Evolutionary conservation across 2,113 vertebrate species (phyloP).

Genomic region (Menura novaehollandiae): DNA sequence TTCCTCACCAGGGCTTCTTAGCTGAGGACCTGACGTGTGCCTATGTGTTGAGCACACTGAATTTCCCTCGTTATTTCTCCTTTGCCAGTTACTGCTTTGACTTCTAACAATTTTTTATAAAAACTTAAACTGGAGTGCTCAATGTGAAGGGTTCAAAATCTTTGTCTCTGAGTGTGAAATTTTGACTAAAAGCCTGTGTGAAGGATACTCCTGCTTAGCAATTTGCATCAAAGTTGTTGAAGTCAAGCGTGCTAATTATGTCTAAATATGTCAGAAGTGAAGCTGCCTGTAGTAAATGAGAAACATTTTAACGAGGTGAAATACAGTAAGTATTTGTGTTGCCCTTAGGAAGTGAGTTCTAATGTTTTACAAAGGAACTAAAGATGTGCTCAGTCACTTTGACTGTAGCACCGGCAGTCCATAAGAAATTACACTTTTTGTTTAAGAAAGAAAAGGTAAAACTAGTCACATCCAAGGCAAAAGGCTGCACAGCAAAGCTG

Average conservation of each 20-base stretch:
- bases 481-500: neutral
- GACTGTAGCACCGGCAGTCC: neutral
- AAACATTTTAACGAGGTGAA: neutral
- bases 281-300: neutral
- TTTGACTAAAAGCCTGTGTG: neutral
- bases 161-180: neutral
- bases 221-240: neutral
- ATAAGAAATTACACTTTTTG: neutral
- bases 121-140: neutral
- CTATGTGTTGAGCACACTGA: neutral
- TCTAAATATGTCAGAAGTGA: neutral
- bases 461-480: neutral
- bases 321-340: neutral
- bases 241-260: neutral
- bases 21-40: neutral
- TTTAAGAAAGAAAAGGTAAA: neutral
- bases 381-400: neutral
- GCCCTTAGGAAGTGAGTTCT: neutral
- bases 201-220: neutral
- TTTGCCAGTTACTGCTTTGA: neutral
- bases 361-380: neutral
- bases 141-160: neutral
- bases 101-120: neutral
- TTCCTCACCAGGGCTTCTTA: neutral
- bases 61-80: neutral